Base-by-base conservation (phyloP, 2,113 vertebrate species). In the Chlorodrepanis virens region DNA sequence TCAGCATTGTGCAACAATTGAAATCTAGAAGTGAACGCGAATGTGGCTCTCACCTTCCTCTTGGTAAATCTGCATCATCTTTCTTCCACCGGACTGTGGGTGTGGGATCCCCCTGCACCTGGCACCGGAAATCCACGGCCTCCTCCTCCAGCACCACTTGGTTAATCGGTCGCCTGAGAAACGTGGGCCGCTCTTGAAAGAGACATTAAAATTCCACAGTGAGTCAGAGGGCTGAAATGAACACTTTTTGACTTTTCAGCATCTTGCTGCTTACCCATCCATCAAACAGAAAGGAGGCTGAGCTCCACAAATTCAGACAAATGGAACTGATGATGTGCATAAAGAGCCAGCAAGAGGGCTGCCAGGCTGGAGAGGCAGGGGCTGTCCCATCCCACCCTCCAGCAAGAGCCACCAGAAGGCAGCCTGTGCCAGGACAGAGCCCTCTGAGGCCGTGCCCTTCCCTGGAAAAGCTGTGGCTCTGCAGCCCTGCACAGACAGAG, bases 141-240 rank as follows among this genome's bases (percentile, higher is more conserved):
- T 99, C 99, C 70, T 99, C 99, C 89, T 99, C 99, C 97, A 99
- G 97, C 75, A 99, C 98, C 97, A 99, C 99, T 97, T 99, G 99
- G 98, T 99, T 99, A 96, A 99, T 99, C 40, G 99, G 99, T 93
- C 99, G 98, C 89, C 98, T 98, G 95, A 99, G 98, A 97, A 99
- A 99, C 31, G 99, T 99, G 60, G 99, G 99, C 78, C 99, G 98
- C 96, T 99, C 99, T 99, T 97, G 76, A 94, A 93, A 91, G 74
- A 64, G 82, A 97, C 56, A 96, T 93, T 65, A 67, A 93, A 90
- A 95, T 93, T 92, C 67, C 53, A 77, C 14, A 39, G 89, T 87
- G 83, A 97, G 81, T 85, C 87, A 74, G 9, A 78, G 61, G 56
- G n/a, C 31, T 90, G 81, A 81, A 76, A 91, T 15, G 24, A 93